phyloP scores from a whole-genome alignment of 2,797 vertebrate genomes.

The Sternotherus odoratus region DNA sequence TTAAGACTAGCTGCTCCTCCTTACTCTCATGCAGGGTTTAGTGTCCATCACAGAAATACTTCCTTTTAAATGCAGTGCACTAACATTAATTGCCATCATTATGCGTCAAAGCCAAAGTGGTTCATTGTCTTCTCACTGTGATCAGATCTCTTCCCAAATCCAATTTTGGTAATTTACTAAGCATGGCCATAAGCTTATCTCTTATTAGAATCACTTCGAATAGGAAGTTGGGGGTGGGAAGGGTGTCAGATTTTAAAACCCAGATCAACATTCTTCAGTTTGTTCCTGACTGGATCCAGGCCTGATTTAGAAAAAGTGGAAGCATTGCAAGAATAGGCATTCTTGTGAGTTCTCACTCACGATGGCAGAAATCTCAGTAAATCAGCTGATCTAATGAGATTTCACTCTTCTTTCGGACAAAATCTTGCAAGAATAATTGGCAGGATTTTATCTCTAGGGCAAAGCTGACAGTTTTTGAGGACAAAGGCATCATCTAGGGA shows the following conservation, averaged over 20 bases:
- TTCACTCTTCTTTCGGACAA: not conserved
- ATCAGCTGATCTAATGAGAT: not conserved
- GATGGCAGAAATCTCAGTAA: not conserved
- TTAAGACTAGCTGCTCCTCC: conserved; percentile 3
- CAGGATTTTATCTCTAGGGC: not conserved
- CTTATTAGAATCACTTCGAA: not conserved
- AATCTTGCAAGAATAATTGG: not conserved
- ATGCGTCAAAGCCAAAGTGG: not conserved
- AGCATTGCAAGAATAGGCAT: not conserved
- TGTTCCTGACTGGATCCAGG: not conserved
- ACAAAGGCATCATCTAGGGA: not conserved
- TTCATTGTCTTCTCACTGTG: not conserved
- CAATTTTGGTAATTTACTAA: not conserved
- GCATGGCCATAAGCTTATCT: not conserved
- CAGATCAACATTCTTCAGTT: not conserved
- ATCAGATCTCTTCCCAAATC: not conserved
- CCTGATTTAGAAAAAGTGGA: not conserved
- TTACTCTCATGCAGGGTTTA: not conserved
- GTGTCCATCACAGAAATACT: conserved; percentile 18
- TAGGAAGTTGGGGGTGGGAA: not conserved
- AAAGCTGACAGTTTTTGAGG: not conserved
- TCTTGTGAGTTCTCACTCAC: not conserved
- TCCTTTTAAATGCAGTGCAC: conserved; percentile 8
- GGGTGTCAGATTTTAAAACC: not conserved
- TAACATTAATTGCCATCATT: conserved; percentile 8